Evolutionary conservation across 2,888 invertebrate species (phyloP).

Genomic region (Oligia latruncula): DNA sequence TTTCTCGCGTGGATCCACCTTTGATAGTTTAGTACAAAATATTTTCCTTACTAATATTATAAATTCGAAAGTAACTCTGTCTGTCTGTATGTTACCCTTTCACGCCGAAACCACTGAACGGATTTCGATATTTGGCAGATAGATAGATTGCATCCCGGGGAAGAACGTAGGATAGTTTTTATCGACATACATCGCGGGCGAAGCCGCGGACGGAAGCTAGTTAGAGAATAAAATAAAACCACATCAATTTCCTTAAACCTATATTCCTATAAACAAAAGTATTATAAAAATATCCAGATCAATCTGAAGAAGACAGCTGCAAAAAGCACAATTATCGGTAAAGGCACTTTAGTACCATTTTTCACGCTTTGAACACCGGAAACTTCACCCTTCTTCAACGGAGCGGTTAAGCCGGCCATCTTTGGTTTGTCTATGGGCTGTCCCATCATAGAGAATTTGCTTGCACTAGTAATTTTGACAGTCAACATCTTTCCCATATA

Average conservation of each 20-base stretch:
- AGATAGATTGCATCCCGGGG: no score
- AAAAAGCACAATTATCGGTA: slow-evolving; percentile 80
- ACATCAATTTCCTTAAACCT: slow-evolving; percentile 56
- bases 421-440: slow-evolving; percentile 91
- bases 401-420: slow-evolving; percentile 88
- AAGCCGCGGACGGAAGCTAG: no score
- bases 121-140: no score
- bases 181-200: no score
- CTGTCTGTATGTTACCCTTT: no score
- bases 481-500: slow-evolving; percentile 95
- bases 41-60: no score
- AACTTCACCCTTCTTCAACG: slow-evolving; percentile 89
- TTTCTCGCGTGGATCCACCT: no score
- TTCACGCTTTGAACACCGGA: slow-evolving; percentile 84
- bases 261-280: slow-evolving; percentile 55
- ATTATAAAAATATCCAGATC: slow-evolving; percentile 84
- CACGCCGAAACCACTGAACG: no score
- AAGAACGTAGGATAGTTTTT: no score
- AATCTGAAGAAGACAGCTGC: slow-evolving; percentile 84
- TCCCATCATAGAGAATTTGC: slow-evolving; percentile 95
- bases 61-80: no score
- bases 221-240: slow-evolving; percentile 57
- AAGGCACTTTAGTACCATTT: slow-evolving; percentile 72
- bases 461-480: slow-evolving; percentile 92
- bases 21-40: background rate